Percentiles rank a stretch among this genome's conserved stretches.
Evolutionary conservation across 2,888 invertebrate genomes (phyloP).

Genomic region (Noctua comes): DNA sequence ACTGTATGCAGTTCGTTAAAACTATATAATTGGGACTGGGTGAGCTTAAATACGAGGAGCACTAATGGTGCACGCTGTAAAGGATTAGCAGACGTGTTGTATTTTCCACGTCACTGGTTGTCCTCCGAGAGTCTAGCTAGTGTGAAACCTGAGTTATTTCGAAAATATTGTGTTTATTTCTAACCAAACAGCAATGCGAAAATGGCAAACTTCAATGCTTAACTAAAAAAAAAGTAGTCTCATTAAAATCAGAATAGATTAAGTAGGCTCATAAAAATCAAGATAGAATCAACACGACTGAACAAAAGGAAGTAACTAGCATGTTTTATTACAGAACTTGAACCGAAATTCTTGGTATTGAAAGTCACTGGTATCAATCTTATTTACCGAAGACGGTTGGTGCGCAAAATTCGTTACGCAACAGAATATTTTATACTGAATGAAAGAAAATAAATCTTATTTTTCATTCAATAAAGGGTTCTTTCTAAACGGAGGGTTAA

Average conservation of each 20-base stretch:
- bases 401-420: slow-evolving; percentile 3
- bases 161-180: slow-evolving; percentile 14
- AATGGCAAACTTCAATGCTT: neutral
- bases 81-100: slow-evolving; percentile 70
- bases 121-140: slow-evolving; percentile 20
- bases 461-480: slow-evolving; percentile 5
- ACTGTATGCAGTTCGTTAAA: slow-evolving; percentile 78
- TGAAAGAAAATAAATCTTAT: neutral
- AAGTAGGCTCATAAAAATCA: neutral
- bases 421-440: slow-evolving; percentile 1
- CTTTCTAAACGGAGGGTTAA: slow-evolving; percentile 16
- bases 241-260: neutral
- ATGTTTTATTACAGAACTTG: neutral
- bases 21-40: slow-evolving; percentile 77
- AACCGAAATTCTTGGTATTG: neutral
- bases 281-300: neutral
- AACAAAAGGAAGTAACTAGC: neutral
- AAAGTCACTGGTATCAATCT: neutral
- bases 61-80: slow-evolving; percentile 66
- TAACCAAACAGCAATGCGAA: neutral
- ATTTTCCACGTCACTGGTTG: slow-evolving; percentile 55
- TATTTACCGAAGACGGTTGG: neutral
- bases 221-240: too few species aligned
- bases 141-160: slow-evolving; percentile 20
- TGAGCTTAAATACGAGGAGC: slow-evolving; percentile 65